These are phyloP conservation scores for Fulica atra DNA, from an alignment of 2,113 vertebrate species.

Conservation along the genomic window DNA sequence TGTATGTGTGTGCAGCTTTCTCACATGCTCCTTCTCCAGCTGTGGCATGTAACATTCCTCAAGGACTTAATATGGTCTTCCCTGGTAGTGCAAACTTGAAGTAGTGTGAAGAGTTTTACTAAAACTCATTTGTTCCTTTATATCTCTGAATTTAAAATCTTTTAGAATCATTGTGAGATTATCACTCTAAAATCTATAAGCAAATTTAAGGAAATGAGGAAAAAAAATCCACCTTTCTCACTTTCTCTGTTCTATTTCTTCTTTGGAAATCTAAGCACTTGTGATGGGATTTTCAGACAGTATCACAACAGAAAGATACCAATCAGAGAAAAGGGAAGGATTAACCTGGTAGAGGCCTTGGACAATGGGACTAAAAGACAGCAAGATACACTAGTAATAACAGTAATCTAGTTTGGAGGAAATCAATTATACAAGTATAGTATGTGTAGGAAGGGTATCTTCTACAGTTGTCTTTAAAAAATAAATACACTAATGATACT, in stretches of 20 bases:
- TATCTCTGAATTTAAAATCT: background rate
- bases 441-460: background rate
- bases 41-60: background rate
- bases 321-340: background rate
- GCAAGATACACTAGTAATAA: background rate
- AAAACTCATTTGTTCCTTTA: background rate
- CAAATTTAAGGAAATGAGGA: background rate
- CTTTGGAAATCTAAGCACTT: background rate
- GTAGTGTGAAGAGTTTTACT: background rate
- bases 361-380: background rate
- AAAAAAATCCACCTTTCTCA: background rate
- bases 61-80: background rate
- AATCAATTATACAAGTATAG: background rate
- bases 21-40: fast-evolving
- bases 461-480: background rate
- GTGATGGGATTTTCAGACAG: background rate
- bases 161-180: background rate
- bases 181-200: background rate
- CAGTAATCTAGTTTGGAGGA: background rate
- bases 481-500: background rate
- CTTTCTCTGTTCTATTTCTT: background rate
- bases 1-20: background rate
- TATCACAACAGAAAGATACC: background rate
- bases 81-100: background rate
- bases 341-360: background rate